These are phyloP conservation scores for Sitta europaea DNA, from an alignment of 2,113 vertebrate species.

Conservation along the genomic window DNA sequence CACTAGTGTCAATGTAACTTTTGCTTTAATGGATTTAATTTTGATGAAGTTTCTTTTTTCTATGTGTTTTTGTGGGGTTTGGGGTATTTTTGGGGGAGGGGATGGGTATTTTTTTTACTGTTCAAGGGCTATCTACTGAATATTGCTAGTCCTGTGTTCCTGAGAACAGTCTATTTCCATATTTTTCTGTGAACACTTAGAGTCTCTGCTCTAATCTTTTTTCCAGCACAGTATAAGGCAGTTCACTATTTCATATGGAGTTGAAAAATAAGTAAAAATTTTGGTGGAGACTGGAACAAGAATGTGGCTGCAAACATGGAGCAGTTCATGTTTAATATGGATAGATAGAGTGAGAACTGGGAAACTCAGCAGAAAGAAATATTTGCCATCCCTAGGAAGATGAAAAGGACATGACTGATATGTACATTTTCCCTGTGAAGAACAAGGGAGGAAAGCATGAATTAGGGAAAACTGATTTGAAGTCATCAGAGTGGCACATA, in stretches of 20 bases:
- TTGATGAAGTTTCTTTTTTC: background rate
- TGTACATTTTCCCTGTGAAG: background rate
- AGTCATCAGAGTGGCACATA: background rate
- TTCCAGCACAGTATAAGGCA: background rate
- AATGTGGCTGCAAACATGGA: background rate
- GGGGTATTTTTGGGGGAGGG: accelerated
- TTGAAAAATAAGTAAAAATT: background rate
- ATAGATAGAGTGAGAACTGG: accelerated
- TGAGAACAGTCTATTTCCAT: background rate
- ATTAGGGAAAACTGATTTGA: background rate
- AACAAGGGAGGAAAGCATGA: background rate
- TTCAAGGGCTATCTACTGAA: background rate
- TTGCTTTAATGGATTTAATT: background rate
- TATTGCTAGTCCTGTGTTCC: background rate
- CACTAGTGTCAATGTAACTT: background rate
- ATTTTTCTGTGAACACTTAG: background rate
- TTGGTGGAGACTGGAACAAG: background rate
- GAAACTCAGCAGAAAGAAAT: background rate
- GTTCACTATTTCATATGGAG: background rate
- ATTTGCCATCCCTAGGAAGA: background rate
- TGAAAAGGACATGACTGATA: background rate
- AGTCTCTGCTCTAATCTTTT: background rate
- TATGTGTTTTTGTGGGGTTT: background rate
- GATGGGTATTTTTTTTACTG: accelerated
- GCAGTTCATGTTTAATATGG: background rate